A percentile compares a stretch with the other conserved stretches of the same genome.
phyloP scores from a whole-genome alignment of 2,797 vertebrate genomes.

The Avahi laniger region DNA sequence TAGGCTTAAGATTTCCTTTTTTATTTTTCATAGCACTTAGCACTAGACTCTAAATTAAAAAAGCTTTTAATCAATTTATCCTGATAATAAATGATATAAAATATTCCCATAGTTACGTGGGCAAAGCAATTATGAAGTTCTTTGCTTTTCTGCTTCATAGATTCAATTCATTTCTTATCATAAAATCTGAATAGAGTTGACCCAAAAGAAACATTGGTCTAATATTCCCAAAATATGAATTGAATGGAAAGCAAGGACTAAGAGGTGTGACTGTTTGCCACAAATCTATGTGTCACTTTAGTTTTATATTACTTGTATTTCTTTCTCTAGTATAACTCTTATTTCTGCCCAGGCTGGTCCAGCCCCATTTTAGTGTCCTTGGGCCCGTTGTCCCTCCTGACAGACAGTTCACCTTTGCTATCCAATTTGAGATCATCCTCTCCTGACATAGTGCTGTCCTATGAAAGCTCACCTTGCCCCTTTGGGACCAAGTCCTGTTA shows the following conservation, averaged over 20 bases:
- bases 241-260: constrained; percentile 20
- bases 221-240: constrained; percentile 44
- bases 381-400: constrained; percentile 43
- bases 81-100: constrained; percentile 44
- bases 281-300: constrained; percentile 40
- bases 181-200: constrained; percentile 61
- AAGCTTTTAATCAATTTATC: constrained; percentile 60
- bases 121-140: constrained; percentile 52
- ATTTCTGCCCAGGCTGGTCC: constrained; percentile 10
- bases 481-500: constrained; percentile 81
- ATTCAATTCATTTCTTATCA: constrained; percentile 63
- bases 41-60: constrained; percentile 10
- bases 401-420: constrained; percentile 78
- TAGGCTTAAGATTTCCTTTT: constrained; percentile 25
- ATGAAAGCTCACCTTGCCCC: constrained; percentile 81
- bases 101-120: constrained; percentile 27
- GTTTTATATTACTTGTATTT: constrained; percentile 44
- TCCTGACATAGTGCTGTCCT: constrained; percentile 77
- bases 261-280: constrained; percentile 34
- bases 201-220: constrained; percentile 54
- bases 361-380: constrained; percentile 70
- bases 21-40: background rate
- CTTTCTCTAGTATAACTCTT: background rate
- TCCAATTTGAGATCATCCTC: constrained; percentile 80
- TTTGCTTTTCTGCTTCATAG: constrained; percentile 67